These are phyloP conservation scores for Verasper variegatus DNA, from an alignment of 2,113 vertebrate genomes.

Conservation along the genomic window DNA sequence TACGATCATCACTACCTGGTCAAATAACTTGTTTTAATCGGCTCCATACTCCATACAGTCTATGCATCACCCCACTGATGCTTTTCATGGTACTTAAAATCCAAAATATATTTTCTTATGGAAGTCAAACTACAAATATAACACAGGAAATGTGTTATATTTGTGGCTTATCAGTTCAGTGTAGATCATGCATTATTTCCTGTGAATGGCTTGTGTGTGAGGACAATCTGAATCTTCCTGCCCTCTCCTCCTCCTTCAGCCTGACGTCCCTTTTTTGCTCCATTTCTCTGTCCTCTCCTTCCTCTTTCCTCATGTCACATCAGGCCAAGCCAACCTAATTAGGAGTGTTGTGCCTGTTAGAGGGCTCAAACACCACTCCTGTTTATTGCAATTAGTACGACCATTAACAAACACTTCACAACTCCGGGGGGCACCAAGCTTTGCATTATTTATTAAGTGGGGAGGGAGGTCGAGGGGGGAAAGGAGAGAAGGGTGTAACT, in stretches of 20 bases:
- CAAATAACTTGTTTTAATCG: too few species aligned
- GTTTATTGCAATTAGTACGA: constrained; percentile 94
- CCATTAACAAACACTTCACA: constrained; percentile 89
- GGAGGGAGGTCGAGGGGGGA: background rate
- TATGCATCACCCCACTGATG: too few species aligned
- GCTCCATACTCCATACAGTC: too few species aligned
- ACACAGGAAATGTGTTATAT: too few species aligned
- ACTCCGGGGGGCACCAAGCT: constrained; percentile 74
- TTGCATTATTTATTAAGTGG: constrained; percentile 87
- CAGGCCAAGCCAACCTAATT: constrained; percentile 90
- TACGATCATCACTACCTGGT: too few species aligned
- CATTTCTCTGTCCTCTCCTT: background rate
- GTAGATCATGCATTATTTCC: too few species aligned
- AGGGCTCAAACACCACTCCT: constrained; percentile 90
- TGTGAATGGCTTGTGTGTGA: background rate
- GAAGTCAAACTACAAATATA: too few species aligned
- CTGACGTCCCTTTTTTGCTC: background rate
- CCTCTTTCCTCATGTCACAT: constrained; percentile 85
- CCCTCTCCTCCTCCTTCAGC: constrained; percentile 69
- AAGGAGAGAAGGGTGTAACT: background rate
- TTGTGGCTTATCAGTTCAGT: too few species aligned
- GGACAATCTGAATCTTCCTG: constrained; percentile 4
- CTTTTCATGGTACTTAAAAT: too few species aligned
- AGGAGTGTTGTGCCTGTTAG: constrained; percentile 89
- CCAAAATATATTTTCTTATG: too few species aligned